Evolutionary conservation across 2,888 invertebrate genomes (phyloP).

Genomic region (Lutraria lutraria): DNA sequence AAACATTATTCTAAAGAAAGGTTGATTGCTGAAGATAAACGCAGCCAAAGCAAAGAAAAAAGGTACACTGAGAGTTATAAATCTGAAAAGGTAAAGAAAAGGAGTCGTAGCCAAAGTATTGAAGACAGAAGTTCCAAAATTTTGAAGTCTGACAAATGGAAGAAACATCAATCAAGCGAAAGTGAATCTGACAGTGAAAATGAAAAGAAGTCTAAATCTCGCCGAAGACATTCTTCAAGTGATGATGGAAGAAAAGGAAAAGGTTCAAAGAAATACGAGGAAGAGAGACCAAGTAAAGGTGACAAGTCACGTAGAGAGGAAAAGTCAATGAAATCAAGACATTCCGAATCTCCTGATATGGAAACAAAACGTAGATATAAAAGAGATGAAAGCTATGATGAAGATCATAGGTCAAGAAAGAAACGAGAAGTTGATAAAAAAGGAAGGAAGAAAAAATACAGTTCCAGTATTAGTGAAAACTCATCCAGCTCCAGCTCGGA

Average conservation of each 20-base stretch:
- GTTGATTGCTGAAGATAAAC: conserved; percentile 31
- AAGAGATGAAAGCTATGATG: conserved; percentile 55
- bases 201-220: conserved; percentile 33
- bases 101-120: conserved; percentile 38
- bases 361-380: conserved; percentile 42
- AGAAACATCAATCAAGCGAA: conserved; percentile 20
- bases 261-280: conserved; percentile 39
- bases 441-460: conserved; percentile 43
- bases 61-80: conserved; percentile 25
- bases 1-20: conserved; percentile 32
- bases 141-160: conserved; percentile 40
- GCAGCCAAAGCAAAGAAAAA: conserved; percentile 43
- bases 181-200: conserved; percentile 41
- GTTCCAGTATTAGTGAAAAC: conserved; percentile 57
- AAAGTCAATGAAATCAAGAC: background rate
- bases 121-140: conserved; percentile 42
- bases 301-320: conserved; percentile 11
- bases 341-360: background rate
- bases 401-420: conserved; percentile 50
- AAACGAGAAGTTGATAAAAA: conserved; percentile 46
- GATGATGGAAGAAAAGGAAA: conserved; percentile 56
- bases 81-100: conserved; percentile 47
- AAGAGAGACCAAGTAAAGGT: conserved; percentile 6
- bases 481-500: conserved; percentile 56
- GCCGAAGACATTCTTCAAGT: conserved; percentile 41